Conservation (phyloP, 2,797 vertebrate genomes). For the Chelidonichthys spinosus region DNA sequence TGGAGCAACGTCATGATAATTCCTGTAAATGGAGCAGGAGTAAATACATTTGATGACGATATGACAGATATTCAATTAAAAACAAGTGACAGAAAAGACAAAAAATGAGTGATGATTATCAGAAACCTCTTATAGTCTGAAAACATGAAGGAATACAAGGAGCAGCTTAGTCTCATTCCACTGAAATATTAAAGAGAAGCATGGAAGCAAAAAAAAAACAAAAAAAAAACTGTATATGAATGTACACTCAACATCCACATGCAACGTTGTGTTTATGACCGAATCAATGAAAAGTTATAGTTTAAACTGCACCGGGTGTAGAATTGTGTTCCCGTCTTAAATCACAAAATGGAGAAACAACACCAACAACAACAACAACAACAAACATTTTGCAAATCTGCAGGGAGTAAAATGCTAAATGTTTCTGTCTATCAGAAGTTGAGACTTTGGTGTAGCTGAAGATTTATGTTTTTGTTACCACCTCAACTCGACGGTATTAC, state of each 20-base stretch:
- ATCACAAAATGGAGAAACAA: background rate
- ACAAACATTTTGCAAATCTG: background rate
- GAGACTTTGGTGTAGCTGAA: background rate
- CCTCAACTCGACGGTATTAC: background rate
- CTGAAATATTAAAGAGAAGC: slow-evolving; percentile 54
- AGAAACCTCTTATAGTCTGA: background rate
- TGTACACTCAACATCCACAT: background rate
- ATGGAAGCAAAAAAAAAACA: slow-evolving; percentile 18
- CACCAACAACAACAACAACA: background rate
- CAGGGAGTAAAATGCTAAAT: background rate
- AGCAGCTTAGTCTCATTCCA: background rate
- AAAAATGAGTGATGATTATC: slow-evolving; percentile 7
- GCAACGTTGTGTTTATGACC: slow-evolving; percentile 1
- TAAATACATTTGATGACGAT: background rate
- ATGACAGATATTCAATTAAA: background rate
- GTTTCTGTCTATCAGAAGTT: background rate
- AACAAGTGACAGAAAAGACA: background rate
- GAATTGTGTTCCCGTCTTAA: background rate
- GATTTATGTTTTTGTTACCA: background rate
- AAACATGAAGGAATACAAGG: background rate
- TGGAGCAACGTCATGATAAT: background rate
- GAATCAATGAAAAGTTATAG: background rate
- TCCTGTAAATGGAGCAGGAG: background rate
- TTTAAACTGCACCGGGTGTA: background rate
- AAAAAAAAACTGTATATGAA: background rate